phyloP scores from a whole-genome alignment of 2,888 invertebrate species.

The Camptogramma bilineatum region DNA sequence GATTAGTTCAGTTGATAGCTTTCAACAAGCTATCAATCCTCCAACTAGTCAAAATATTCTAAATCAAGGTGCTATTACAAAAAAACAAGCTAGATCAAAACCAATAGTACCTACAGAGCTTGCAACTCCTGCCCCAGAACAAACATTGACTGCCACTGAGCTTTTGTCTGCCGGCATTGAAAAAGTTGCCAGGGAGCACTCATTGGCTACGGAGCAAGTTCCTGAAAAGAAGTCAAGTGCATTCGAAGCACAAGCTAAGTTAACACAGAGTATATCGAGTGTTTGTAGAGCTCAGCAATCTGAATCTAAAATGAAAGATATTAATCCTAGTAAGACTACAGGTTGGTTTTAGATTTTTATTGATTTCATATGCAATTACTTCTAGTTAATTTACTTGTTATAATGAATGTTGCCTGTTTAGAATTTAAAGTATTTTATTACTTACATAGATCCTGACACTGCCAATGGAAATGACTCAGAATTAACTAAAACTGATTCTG shows the following conservation, averaged over 20 bases:
- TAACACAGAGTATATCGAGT: constrained; percentile 77
- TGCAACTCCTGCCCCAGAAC: constrained; percentile 52
- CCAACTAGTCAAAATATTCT: constrained; percentile 76
- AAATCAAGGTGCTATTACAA: constrained; percentile 39
- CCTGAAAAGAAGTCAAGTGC: constrained; percentile 66
- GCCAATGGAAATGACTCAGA: constrained; percentile 75
- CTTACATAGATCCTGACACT: constrained; percentile 69
- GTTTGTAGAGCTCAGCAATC: constrained; percentile 66
- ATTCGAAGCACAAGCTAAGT: constrained; percentile 78
- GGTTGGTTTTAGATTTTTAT: constrained; percentile 57
- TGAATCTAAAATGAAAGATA: constrained; percentile 80
- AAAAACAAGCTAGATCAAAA: constrained; percentile 35
- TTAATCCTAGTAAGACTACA: constrained; percentile 73
- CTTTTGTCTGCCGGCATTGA: constrained; percentile 77
- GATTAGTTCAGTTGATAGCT: constrained; percentile 77
- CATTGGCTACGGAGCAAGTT: constrained; percentile 46
- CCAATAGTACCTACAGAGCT: constrained; percentile 54
- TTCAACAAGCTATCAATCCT: constrained; percentile 69
- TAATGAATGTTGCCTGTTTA: neutral
- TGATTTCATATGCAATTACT: neutral
- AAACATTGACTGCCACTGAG: constrained; percentile 70
- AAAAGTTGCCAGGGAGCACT: constrained; percentile 71
- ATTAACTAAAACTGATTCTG: constrained; percentile 64
- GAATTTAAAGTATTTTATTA: neutral
- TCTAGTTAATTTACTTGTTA: neutral